Base-by-base conservation (phyloP, 2,888 invertebrate species). In the Cheiracanthium punctorium region DNA sequence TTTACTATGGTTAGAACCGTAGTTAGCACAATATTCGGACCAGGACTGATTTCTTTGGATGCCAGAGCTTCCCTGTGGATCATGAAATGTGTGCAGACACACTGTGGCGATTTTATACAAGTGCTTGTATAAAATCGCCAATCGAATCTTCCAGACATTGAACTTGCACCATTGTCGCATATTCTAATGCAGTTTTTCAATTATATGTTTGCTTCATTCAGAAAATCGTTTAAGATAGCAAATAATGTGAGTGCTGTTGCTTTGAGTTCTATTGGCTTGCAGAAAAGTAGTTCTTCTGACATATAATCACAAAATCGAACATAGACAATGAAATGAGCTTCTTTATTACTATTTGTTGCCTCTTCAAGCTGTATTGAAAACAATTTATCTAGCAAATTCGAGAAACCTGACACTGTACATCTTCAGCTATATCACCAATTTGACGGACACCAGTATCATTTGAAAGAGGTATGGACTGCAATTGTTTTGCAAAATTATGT, bases 171-270 rank as follows among this genome's bases (percentile, higher is more conserved):
- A 80, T 80, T 72, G 72, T 71, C 72, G 80, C 80, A 80, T 80
- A 80, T 80, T 80, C 80, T 72, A 72, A 80, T 64, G 80, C 80
- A 80, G 72, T 80, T 72, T 80, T 72, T 80, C 65, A 71, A 80
- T 72, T 80, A 41, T 72, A 64, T 80, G 64, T 80, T 79, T 79
- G 70, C 79, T 70, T 72, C 80, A 24, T 41, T 72, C 80, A 72
- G 37, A 80, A 71, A 80, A 72, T 41, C 64, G 72, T 43, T 72
- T 80, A 64, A 52, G 28, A 71, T 71, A 71, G 43, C 71, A 71
- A 71, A 71, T 71, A 71, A 71, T 41, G 43, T 17, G 41, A 71
- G 71, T 28, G 71, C 71, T 73, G 74, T 74, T 74, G 74, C 14
- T 74, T 58, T 33, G 74, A 74, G 64, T 74, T 74, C 37, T 74